phyloP scores from a whole-genome alignment of 2,888 invertebrate genomes.

The Malachius bipustulatus region DNA sequence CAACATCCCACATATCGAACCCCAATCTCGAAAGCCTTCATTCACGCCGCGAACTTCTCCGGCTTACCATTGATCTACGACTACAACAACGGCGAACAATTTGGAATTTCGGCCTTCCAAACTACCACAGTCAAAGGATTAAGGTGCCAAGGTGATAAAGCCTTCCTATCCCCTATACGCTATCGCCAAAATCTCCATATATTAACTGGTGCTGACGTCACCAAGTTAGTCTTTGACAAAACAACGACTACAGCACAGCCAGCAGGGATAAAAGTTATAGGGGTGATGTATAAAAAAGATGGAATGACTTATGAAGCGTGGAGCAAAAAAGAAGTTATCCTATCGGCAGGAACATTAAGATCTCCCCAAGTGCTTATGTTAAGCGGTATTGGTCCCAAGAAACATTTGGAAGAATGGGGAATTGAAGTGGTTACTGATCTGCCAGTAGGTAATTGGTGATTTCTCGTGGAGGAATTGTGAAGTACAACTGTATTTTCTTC shows the following conservation, averaged over 20 bases:
- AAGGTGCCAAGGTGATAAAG: constrained; percentile 73
- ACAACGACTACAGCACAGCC: constrained; percentile 49
- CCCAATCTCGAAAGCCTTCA: constrained; percentile 68
- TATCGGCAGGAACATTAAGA: constrained; percentile 82
- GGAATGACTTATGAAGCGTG: constrained; percentile 50
- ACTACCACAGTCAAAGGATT: constrained; percentile 78
- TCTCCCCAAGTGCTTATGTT: constrained; percentile 87
- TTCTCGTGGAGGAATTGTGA: too few relatives aligned
- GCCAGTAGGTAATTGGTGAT: constrained; percentile 51
- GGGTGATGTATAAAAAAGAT: constrained; percentile 36
- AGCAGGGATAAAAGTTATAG: constrained; percentile 56
- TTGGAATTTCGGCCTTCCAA: constrained; percentile 77
- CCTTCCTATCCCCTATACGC: constrained; percentile 68
- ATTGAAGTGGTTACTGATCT: constrained; percentile 48
- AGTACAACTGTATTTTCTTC: too few relatives aligned
- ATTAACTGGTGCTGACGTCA: constrained; percentile 67
- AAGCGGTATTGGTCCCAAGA: constrained; percentile 57
- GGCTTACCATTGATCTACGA: constrained; percentile 62
- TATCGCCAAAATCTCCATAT: constrained; percentile 68
- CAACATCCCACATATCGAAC: constrained; percentile 77
- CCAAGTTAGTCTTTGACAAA: constrained; percentile 50
- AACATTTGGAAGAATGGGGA: constrained; percentile 41
- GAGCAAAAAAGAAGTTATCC: constrained; percentile 68
- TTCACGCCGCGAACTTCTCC: constrained; percentile 70
- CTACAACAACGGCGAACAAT: constrained; percentile 74